Base-by-base conservation (phyloP, 2,113 vertebrate genomes). In the Salvelinus sp. region DNA sequence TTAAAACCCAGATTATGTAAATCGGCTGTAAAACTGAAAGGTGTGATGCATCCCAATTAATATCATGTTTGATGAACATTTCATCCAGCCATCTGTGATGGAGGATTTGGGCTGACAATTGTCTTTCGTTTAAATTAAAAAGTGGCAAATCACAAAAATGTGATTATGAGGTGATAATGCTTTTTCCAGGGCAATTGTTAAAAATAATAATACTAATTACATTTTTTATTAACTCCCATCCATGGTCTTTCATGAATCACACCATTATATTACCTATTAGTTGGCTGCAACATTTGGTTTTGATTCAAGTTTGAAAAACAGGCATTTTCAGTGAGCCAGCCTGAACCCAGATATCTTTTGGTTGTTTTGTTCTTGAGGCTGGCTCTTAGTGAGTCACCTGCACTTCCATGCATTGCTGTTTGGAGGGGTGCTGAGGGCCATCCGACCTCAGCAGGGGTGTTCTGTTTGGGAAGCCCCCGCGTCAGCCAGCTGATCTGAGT, bases 391-490 rank as follows among this genome's bases (percentile, higher is more conserved):
- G 47, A 82, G 78, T 76, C 75, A 70, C 80, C 75, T 79, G 72
- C 58, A 4, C 30, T 3, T 6, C 62, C 38, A 62, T 30, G 75
- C 77, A 30, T 76, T 79, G 62, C 7, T 63, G 63, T 13, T 18
- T 54, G 50, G 50, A 54, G 50, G 16, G 50, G 50, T 18, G 50
- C 50, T 54, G 50, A 54, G 50, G 50, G 50, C 16, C 50, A 16
- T 18, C 4, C 1, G 14, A 54, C 16, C 50, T 14, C 64, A 33
- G 25, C 73, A 69, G 83, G 73, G 71, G 16, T 76, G 78, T 57
- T 83, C 79, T 83, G 79, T 85, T 82, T 83, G 81, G 86, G 82
- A 83, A 87, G 77, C 76, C 86, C 83, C 81, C 54, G 50, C 50
- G 18, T 54, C 1, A 54, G 50, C 72, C 75, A 78, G 82, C 74